Evolutionary conservation across 2,888 invertebrate genomes (phyloP).

Genomic region (Uropetala carovei): DNA sequence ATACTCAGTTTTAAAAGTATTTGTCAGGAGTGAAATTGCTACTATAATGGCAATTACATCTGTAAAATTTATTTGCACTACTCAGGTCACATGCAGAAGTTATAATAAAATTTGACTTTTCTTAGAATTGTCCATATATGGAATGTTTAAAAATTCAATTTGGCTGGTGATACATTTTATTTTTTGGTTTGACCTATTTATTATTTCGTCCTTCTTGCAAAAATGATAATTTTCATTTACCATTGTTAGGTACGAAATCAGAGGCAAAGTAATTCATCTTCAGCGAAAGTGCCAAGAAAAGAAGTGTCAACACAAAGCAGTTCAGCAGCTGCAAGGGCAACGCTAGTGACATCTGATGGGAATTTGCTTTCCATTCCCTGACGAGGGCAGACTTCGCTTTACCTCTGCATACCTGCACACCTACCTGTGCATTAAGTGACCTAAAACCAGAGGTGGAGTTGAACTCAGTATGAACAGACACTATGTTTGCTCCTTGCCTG

Average conservation of each 20-base stretch:
- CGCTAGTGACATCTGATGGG: constrained; percentile 35
- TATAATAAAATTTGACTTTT: not conserved
- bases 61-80: too few species aligned
- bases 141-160: too few species aligned
- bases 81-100: too few species aligned
- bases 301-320: constrained; percentile 31
- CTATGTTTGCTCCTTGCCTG: not conserved
- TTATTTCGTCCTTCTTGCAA: not conserved
- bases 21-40: too few species aligned
- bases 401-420: not conserved
- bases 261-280: constrained; percentile 16
- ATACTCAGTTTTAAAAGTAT: too few species aligned
- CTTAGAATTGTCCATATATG: too few species aligned
- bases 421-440: not conserved
- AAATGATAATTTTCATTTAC: not conserved
- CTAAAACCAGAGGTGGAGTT: not conserved
- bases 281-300: constrained; percentile 23
- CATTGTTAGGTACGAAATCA: constrained; percentile 17
- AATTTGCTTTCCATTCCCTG: constrained; percentile 47
- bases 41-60: too few species aligned
- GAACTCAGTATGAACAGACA: not conserved
- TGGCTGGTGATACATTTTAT: too few species aligned
- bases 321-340: constrained; percentile 43
- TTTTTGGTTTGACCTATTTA: too few species aligned
- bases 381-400: not conserved